Conservation (phyloP, 64 coral and sea anemone species). For the Pocillopora verrucosa region DNA sequence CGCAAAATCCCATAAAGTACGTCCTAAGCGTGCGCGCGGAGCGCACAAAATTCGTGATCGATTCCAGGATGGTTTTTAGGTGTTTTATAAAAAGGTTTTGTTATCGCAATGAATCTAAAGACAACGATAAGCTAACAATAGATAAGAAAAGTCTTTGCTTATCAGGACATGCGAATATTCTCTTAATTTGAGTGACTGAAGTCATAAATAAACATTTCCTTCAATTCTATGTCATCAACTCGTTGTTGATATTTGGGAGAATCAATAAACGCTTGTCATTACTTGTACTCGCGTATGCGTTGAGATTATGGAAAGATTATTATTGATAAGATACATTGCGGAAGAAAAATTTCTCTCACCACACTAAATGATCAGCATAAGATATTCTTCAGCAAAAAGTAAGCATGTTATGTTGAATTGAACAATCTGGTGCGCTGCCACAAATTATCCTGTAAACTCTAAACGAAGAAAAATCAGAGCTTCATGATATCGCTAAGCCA, state of each 20-base stretch:
- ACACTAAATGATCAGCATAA: no score
- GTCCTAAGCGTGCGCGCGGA: background rate
- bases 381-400: no score
- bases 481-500: no score
- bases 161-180: background rate
- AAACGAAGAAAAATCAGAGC: no score
- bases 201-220: background rate
- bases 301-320: background rate
- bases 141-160: background rate
- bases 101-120: background rate
- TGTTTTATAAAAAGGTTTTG: background rate
- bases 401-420: no score
- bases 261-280: no score
- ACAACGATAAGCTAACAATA: background rate
- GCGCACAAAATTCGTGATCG: background rate
- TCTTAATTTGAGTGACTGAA: background rate
- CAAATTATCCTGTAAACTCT: no score
- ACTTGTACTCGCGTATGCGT: no score
- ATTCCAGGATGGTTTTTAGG: background rate
- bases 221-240: background rate
- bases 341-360: background rate
- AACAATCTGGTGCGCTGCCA: no score
- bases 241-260: background rate
- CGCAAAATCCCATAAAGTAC: background rate
- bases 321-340: background rate